phyloP scores from a whole-genome alignment of 2,797 vertebrate genomes.

The Neomorphus geoffroyi region DNA sequence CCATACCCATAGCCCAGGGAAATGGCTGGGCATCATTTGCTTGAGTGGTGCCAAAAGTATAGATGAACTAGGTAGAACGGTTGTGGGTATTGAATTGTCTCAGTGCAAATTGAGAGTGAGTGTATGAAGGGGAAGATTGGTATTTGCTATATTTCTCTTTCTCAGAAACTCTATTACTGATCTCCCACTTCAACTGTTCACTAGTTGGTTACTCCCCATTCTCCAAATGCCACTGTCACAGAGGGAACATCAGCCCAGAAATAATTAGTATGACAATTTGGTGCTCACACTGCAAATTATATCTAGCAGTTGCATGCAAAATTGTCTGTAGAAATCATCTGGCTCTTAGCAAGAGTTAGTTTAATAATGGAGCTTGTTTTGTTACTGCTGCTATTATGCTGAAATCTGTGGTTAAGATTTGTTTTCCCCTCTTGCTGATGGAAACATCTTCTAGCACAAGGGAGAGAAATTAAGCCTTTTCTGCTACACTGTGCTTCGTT shows the following conservation, averaged over 20 bases:
- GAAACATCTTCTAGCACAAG: background rate
- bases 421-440: background rate
- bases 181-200: conserved; percentile 64
- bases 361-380: conserved; percentile 54
- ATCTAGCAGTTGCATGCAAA: conserved; percentile 43
- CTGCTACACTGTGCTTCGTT: background rate
- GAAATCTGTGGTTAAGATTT: conserved; percentile 15
- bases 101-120: background rate
- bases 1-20: background rate
- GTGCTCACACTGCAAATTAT: conserved; percentile 29
- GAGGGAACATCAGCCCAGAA: conserved; percentile 64
- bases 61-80: background rate
- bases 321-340: conserved; percentile 50
- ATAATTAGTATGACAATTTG: conserved; percentile 67
- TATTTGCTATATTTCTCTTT: conserved; percentile 36
- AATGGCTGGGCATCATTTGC: accelerated
- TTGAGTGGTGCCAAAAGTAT: background rate
- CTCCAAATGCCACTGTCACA: conserved; percentile 67
- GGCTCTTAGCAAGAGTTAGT: conserved; percentile 45
- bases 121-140: background rate
- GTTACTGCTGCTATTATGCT: background rate
- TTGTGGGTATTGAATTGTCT: background rate
- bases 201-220: conserved; percentile 54
- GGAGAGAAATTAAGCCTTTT: background rate
- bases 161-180: conserved; percentile 55